These are phyloP conservation scores for Drosophila mulleri DNA, from an alignment of 2,888 invertebrate species.

Conservation along the genomic window DNA sequence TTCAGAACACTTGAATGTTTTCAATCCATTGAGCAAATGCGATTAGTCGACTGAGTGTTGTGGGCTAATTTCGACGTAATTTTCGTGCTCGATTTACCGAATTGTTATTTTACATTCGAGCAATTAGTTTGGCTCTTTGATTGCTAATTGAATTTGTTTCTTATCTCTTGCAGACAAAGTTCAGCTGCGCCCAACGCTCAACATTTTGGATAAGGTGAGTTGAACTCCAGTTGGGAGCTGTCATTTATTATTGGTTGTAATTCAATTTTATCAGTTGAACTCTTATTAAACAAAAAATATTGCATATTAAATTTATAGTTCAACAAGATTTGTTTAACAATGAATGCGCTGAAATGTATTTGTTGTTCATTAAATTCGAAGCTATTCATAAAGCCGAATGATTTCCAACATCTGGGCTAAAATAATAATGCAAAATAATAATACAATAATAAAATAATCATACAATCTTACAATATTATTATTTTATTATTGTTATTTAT, in stretches of 20 bases:
- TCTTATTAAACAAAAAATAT: not conserved
- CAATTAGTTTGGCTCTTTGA: not conserved
- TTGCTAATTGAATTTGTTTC: conserved; percentile 25
- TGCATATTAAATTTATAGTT: not conserved
- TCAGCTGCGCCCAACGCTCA: conserved; percentile 17
- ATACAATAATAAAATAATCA: too few relatives aligned
- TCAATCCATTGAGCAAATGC: conserved; percentile 5
- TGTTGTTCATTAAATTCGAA: too few relatives aligned
- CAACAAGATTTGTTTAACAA: too few relatives aligned
- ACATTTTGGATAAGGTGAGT: conserved; percentile 52
- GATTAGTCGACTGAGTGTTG: conserved; percentile 10
- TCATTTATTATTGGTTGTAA: not conserved
- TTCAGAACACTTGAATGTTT: conserved; percentile 5
- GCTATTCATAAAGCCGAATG: too few relatives aligned
- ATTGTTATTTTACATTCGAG: conserved; percentile 1
- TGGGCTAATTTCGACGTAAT: not conserved
- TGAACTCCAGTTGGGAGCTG: not conserved
- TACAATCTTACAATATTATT: too few relatives aligned
- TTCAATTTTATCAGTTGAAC: not conserved
- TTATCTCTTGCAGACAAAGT: conserved; percentile 46
- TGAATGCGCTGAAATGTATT: too few relatives aligned
- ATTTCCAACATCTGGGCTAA: too few relatives aligned
- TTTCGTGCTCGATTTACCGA: not conserved
- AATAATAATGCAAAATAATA: too few relatives aligned
- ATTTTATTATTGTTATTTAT: too few relatives aligned